Base-by-base conservation (phyloP, 2,113 vertebrate genomes). In the Heloderma charlesbogerti region DNA sequence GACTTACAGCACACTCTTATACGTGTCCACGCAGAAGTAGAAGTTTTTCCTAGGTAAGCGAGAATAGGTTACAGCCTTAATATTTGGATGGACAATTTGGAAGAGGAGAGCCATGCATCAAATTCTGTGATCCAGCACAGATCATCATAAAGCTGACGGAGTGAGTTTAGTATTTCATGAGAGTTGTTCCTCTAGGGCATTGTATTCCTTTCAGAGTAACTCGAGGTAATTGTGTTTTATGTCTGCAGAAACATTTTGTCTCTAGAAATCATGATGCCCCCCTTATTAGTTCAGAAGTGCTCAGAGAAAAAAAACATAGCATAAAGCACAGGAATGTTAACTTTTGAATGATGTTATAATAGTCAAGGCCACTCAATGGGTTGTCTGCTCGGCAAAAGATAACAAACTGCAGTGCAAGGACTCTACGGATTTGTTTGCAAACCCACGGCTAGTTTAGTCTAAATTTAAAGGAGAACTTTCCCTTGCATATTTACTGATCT, bases 351-450 rank as follows among this genome's bases (percentile, higher is more conserved):
- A 96, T 96, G 94, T 94, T 86, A 93, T 92, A 94, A 92, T 94
- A 96, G 97, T 98, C 98, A 98, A 98, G 98, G 98, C 96, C 93
- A 83, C 57, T 89, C 92, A 94, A 95, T 95, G 96, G 97, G 92
- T 98, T 96, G 95, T 96, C 96, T 95, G 94, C 96, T 97, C 92
- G 93, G 91, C 92, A 90, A 87, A 92, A 96, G 98, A 98, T 98
- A 98, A 98, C 97, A 91, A 96, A 34, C 85, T 95, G 91, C 87
- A 94, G 96, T 97, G 96, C 98, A 98, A 98, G 98, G 98, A 97
- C 98, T 96, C 86, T 88, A 90, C 89, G 31, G 92, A 88, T 92
- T 93, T 91, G 92, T 91, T 94, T 92, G 84, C 87, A 90, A 88
- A 91, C 88, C 90, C 71, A 88, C 3, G 1, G 88, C 94, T 93